These are phyloP conservation scores for Drosophila setifemur DNA, from an alignment of 1,140 invertebrate genomes.

Conservation along the genomic window DNA sequence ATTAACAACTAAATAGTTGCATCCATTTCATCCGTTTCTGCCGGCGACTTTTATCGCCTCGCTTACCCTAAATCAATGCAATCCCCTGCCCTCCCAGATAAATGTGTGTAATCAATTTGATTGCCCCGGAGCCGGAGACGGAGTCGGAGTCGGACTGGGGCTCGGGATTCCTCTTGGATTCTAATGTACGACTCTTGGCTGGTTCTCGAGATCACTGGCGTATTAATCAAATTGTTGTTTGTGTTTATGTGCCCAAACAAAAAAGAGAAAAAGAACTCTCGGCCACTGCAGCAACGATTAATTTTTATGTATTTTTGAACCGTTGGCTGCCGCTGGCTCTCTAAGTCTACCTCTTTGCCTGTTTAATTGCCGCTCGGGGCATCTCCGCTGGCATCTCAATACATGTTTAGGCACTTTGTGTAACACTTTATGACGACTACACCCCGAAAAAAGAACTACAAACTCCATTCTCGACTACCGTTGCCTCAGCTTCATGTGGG, in stretches of 20 bases:
- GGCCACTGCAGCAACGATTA: slow-evolving; percentile 53
- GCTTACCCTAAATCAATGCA: slow-evolving; percentile 70
- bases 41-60: slow-evolving; percentile 68
- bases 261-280: neutral
- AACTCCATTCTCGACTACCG: slow-evolving; percentile 47
- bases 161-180: slow-evolving; percentile 31
- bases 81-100: slow-evolving; percentile 50
- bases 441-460: slow-evolving; percentile 43
- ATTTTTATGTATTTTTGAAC: slow-evolving; percentile 67
- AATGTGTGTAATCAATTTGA: slow-evolving; percentile 80
- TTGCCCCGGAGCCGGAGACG: slow-evolving; percentile 35
- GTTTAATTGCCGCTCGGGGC: slow-evolving; percentile 70
- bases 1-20: slow-evolving; percentile 79
- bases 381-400: slow-evolving; percentile 70
- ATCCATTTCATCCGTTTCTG: slow-evolving; percentile 2
- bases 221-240: slow-evolving; percentile 77
- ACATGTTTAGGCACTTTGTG: slow-evolving; percentile 79
- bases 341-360: slow-evolving; percentile 30
- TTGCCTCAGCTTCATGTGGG: slow-evolving; percentile 38
- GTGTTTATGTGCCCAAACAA: slow-evolving; percentile 14
- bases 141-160: slow-evolving; percentile 7
- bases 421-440: slow-evolving; percentile 75
- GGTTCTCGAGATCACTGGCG: slow-evolving; percentile 41
- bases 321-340: slow-evolving; percentile 27
- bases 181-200: slow-evolving; percentile 19